Base-by-base conservation (phyloP, 2,888 invertebrate genomes). In the Lochmaea crataegi region DNA sequence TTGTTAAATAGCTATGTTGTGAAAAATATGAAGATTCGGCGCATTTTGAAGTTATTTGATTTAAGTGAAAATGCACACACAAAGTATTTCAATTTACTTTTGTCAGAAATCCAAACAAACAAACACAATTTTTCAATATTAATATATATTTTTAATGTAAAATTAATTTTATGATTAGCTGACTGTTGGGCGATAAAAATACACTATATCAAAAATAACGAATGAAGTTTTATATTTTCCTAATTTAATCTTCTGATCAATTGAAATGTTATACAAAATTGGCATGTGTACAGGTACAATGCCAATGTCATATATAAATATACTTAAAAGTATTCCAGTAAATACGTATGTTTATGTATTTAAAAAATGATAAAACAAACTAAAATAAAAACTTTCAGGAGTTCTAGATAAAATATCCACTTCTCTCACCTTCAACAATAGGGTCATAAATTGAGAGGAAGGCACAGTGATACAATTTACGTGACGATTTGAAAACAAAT, bases 381-480 rank as follows among this genome's bases (percentile, higher is more conserved):
- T 26, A 11, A 32, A 48, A 45, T 48, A 22, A 60, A 11, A 48
- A 38, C 38, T 48, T 22, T 11, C 45, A 58, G 11, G 58, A 68
- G 22, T n/a, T 45, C 42, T 67, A 53, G 11, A 32, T 16, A 11
- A 32, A 51, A n/a, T 48, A 68, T 60, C 60, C 26, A 60, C 57
- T 64, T 78, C 79, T 78, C 86, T 86, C 83, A 86, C 86, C 86
- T 86, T 85, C 81, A 82, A 82, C 80, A 83, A 83, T 82, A 84
- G 81, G 83, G 83, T 84, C 81, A 82, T 76, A 80, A 80, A 81
- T 82, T 80, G 80, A 78, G 76, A 76, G 80, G 80, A 85, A 85
- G 84, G 84, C 84, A 85, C 85, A 81, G 79, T 80, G 81, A 83
- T 80, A 82, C 77, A 80, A 82, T 80, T 78, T 79, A 76, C 78